These are phyloP conservation scores for Neopelma chrysocephalum DNA, from an alignment of 2,797 vertebrate species.

Conservation along the genomic window DNA sequence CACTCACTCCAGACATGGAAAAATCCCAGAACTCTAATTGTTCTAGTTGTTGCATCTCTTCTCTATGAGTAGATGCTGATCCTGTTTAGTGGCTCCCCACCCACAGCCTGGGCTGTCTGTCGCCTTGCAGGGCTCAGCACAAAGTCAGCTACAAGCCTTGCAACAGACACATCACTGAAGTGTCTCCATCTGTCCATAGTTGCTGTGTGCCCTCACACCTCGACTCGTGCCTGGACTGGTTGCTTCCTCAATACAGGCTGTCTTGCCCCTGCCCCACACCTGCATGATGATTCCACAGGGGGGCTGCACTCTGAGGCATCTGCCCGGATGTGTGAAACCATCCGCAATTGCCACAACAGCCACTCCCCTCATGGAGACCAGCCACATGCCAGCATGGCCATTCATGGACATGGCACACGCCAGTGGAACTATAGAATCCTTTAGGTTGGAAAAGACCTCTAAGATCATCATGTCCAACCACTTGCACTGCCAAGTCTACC, in stretches of 20 bases:
- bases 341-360: fast-evolving
- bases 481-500: neutral
- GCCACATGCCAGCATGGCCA: fast-evolving
- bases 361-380: neutral
- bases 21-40: neutral
- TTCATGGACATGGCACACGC: fast-evolving
- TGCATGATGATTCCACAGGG: neutral
- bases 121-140: neutral
- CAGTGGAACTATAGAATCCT: fast-evolving
- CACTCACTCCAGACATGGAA: fast-evolving
- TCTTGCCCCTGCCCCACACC: neutral
- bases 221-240: neutral
- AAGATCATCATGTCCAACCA: neutral
- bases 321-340: fast-evolving
- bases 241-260: neutral
- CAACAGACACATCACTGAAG: too few relatives aligned
- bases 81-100: fast-evolving
- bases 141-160: fast-evolving
- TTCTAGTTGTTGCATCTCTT: too few relatives aligned
- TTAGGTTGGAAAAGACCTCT: neutral
- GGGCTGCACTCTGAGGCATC: fast-evolving
- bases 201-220: neutral
- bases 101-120: fast-evolving
- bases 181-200: fast-evolving
- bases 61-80: too few relatives aligned